phyloP scores from a whole-genome alignment of 2,113 vertebrate genomes.

The Corvus hawaiiensis region DNA sequence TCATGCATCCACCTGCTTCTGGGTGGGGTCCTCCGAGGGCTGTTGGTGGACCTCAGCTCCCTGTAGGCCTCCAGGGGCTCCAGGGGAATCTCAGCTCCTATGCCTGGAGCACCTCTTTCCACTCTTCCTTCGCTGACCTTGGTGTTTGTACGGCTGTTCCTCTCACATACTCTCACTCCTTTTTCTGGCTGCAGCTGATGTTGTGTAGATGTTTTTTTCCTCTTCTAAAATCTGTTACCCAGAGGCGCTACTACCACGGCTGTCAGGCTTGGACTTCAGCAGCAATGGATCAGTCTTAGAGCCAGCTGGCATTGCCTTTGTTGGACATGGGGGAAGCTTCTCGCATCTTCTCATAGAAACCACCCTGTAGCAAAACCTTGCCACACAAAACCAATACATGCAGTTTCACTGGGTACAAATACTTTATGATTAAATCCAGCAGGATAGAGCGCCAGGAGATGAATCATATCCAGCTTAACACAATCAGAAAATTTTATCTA shows the following conservation, averaged over 20 bases:
- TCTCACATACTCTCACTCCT: neutral
- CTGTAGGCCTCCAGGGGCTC: neutral
- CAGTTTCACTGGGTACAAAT: neutral
- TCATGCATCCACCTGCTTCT: neutral
- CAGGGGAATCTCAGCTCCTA: neutral
- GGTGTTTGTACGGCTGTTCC: neutral
- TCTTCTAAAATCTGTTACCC: neutral
- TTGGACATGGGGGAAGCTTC: neutral
- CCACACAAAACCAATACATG: neutral
- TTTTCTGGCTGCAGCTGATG: neutral
- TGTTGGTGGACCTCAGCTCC: neutral
- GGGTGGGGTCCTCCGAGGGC: neutral
- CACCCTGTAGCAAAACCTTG: neutral
- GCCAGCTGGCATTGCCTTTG: neutral
- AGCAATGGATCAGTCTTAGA: neutral
- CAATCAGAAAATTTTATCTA: neutral
- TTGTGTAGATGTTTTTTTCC: no score
- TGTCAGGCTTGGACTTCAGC: neutral
- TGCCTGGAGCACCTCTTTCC: neutral
- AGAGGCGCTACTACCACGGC: rapidly evolving
- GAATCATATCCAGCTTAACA: neutral
- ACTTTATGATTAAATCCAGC: neutral
- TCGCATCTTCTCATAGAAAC: neutral
- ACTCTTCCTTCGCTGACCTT: neutral
- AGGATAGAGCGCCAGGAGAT: neutral